Conservation (phyloP, 2,888 invertebrate species). For the Polia nebulosa region DNA sequence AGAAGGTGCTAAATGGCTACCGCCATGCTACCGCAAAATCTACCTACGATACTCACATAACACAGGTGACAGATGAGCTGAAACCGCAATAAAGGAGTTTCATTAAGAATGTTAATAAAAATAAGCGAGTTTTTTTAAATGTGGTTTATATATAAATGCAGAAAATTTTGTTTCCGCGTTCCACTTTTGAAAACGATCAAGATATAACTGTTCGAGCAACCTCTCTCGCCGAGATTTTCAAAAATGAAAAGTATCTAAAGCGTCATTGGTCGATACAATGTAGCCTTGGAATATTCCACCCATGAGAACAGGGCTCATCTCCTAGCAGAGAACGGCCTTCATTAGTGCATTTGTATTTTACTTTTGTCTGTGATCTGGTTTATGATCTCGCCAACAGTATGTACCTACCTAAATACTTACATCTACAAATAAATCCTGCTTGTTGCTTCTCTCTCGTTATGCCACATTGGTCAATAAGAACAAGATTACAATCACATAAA, state of each 20-base stretch:
- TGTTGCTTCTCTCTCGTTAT: neutral
- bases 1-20: conserved; percentile 11
- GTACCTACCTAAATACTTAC: neutral
- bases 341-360: neutral
- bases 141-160: conserved; percentile 1
- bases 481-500: neutral
- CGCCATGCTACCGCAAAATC: neutral
- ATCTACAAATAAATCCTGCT: neutral
- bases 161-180: conserved; percentile 26
- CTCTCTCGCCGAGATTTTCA: neutral
- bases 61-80: conserved; percentile 13
- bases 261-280: neutral
- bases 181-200: conserved; percentile 23
- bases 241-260: conserved; percentile 1
- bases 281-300: conserved; percentile 24
- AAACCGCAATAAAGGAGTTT: conserved; percentile 7
- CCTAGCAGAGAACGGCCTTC: conserved; percentile 2
- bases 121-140: conserved; percentile 24
- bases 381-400: neutral
- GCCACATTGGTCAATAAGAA: neutral
- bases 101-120: conserved; percentile 12
- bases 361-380: conserved; percentile 21
- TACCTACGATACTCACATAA: neutral
- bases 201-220: neutral
- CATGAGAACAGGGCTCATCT: conserved; percentile 6